Percentiles rank a stretch among this genome's conserved stretches.
Evolutionary conservation across 2,797 vertebrate species (phyloP).

Genomic region (Moxostoma hubbsi): DNA sequence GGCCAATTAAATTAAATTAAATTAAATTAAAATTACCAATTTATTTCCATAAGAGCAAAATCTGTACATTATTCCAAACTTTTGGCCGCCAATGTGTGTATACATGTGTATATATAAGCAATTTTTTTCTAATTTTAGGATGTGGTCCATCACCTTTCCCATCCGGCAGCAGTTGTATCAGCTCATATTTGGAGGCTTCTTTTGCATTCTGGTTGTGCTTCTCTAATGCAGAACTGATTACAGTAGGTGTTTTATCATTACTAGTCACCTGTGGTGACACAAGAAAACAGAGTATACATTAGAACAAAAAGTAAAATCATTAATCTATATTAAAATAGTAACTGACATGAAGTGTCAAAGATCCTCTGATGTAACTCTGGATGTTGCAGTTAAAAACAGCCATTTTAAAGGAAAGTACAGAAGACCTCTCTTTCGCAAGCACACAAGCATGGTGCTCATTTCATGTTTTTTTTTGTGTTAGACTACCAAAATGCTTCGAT

Average conservation of each 20-base stretch:
- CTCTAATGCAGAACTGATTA: slow-evolving; percentile 87
- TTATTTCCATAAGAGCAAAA: too few relatives aligned
- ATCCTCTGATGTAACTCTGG: slow-evolving; percentile 13
- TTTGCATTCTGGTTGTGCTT: slow-evolving; percentile 86
- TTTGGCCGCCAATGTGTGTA: too few relatives aligned
- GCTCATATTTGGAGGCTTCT: slow-evolving; percentile 81
- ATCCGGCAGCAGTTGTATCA: slow-evolving; percentile 88
- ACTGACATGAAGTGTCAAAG: neutral
- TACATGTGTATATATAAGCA: too few relatives aligned
- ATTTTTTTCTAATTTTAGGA: neutral
- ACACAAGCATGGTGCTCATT: neutral
- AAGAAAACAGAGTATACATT: slow-evolving; percentile 17
- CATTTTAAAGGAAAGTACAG: neutral
- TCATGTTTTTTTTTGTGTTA: neutral
- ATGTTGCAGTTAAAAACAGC: slow-evolving; percentile 17
- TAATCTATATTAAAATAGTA: slow-evolving; percentile 15
- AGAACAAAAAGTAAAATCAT: slow-evolving; percentile 18
- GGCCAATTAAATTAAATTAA: too few relatives aligned
- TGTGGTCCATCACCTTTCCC: slow-evolving; percentile 80
- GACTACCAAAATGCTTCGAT: slow-evolving; percentile 90
- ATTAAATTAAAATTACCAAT: too few relatives aligned
- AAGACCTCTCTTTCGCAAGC: neutral
- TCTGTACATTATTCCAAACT: too few relatives aligned
- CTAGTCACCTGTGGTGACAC: slow-evolving; percentile 83
- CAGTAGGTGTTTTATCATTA: slow-evolving; percentile 90